Evolutionary conservation across 2,113 vertebrate genomes (phyloP).

Genomic region (Prinia subflava): DNA sequence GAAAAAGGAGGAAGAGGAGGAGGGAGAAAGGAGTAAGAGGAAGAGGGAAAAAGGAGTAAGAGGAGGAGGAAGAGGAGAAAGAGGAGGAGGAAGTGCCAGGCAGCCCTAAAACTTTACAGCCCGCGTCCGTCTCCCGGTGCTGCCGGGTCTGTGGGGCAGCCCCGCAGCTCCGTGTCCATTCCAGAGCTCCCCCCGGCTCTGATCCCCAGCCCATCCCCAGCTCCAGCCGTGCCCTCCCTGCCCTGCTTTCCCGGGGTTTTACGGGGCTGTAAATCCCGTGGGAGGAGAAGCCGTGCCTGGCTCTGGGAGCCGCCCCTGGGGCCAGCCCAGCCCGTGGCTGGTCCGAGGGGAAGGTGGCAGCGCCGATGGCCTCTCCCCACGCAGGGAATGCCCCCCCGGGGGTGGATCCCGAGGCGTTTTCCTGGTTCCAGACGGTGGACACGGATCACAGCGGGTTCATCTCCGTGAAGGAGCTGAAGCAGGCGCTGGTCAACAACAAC

Average conservation of each 20-base stretch:
- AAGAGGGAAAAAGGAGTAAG: not conserved
- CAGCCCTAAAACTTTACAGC: not conserved
- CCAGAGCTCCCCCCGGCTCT: not conserved
- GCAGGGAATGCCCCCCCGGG: constrained; percentile 80
- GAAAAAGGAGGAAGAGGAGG: too few relatives aligned
- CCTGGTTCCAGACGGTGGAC: constrained; percentile 93
- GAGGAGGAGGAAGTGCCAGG: not conserved
- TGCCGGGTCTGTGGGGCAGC: not conserved
- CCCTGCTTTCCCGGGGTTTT: not conserved
- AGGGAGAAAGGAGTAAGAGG: not conserved
- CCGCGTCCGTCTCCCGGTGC: rapidly evolving
- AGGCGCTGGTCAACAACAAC: constrained; percentile 94
- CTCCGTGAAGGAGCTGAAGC: constrained; percentile 88
- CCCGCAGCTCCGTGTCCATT: not conserved
- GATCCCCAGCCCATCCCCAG: not conserved
- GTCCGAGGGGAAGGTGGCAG: not conserved
- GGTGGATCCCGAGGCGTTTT: constrained; percentile 85
- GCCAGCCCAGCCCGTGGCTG: rapidly evolving
- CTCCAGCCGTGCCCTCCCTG: not conserved
- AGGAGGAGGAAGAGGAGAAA: not conserved
- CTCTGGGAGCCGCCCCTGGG: not conserved
- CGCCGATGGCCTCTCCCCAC: not conserved
- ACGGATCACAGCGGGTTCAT: constrained; percentile 88
- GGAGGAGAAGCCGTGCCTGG: not conserved
- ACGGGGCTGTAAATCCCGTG: rapidly evolving